These are phyloP conservation scores for Contarinia nasturtii DNA, from an alignment of 1,140 invertebrate genomes.

Conservation along the genomic window DNA sequence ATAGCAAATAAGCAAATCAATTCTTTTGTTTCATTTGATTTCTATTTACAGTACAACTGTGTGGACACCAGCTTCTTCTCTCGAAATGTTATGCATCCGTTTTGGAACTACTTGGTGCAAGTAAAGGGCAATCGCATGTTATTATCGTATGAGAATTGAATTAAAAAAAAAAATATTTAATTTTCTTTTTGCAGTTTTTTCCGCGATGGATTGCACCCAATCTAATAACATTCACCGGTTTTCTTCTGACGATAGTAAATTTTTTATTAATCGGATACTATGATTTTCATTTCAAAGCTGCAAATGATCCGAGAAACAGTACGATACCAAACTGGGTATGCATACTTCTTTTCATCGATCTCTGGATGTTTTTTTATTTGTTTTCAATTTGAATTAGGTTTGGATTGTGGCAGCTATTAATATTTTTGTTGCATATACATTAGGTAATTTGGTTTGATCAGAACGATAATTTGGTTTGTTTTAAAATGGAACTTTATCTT, in stretches of 20 bases:
- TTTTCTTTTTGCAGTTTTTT: constrained; percentile 48
- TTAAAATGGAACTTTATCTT: not conserved
- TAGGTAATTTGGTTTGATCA: constrained; percentile 61
- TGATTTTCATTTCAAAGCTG: constrained; percentile 64
- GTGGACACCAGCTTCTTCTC: constrained; percentile 85
- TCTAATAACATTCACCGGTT: constrained; percentile 84
- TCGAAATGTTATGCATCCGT: constrained; percentile 93
- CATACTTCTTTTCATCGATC: too few relatives aligned
- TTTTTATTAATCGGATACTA: constrained; percentile 73
- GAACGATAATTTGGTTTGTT: not conserved
- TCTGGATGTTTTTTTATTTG: too few relatives aligned
- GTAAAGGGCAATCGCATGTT: constrained; percentile 32
- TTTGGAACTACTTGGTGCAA: constrained; percentile 88
- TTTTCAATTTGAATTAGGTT: too few relatives aligned
- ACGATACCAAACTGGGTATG: constrained; percentile 69
- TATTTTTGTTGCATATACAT: constrained; percentile 85
- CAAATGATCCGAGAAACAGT: constrained; percentile 25
- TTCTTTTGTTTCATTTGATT: constrained; percentile 9
- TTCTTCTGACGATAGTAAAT: constrained; percentile 81
- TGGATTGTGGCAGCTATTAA: constrained; percentile 74
- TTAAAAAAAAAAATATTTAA: not conserved
- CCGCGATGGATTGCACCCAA: constrained; percentile 92
- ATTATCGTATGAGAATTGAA: not conserved
- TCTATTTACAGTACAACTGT: constrained; percentile 79
- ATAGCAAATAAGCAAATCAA: too few relatives aligned